Evolutionary conservation across 2,113 vertebrate genomes (phyloP).

Genomic region (Cryptotis parvus): DNA sequence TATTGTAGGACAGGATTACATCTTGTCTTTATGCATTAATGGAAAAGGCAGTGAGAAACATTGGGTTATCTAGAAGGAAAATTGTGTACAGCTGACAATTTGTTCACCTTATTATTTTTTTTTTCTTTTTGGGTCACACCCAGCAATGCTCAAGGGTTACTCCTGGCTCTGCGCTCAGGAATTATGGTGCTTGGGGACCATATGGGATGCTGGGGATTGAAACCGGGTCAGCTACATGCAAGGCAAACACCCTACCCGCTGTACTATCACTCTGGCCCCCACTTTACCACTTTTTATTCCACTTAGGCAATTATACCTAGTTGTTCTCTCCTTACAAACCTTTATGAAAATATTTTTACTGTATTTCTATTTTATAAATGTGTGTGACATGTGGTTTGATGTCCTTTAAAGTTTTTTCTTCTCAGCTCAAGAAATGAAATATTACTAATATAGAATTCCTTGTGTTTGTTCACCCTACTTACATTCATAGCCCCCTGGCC

Average conservation of each 20-base stretch:
- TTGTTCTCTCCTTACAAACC: neutral
- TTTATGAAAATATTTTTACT: neutral
- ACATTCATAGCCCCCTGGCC: neutral
- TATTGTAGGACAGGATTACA: neutral
- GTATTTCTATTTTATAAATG: neutral
- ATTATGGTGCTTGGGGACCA: too few species aligned
- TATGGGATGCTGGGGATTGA: too few species aligned
- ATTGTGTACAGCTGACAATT: neutral
- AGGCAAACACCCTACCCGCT: too few species aligned
- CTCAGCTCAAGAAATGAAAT: slow-evolving; percentile 9
- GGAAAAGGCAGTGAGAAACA: neutral
- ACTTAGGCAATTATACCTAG: neutral
- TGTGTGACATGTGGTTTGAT: neutral
- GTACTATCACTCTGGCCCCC: too few species aligned
- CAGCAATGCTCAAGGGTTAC: too few species aligned
- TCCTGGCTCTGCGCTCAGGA: too few species aligned
- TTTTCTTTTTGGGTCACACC: too few species aligned
- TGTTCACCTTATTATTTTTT: slow-evolving; percentile 9
- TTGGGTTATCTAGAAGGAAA: neutral
- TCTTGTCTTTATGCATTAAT: slow-evolving; percentile 18
- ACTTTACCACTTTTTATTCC: neutral
- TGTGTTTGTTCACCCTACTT: neutral
- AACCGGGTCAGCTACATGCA: too few species aligned
- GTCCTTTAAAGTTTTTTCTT: neutral
- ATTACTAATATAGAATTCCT: neutral